These are phyloP conservation scores for Tyria jacobaeae DNA, from an alignment of 2,888 invertebrate species.

Conservation along the genomic window DNA sequence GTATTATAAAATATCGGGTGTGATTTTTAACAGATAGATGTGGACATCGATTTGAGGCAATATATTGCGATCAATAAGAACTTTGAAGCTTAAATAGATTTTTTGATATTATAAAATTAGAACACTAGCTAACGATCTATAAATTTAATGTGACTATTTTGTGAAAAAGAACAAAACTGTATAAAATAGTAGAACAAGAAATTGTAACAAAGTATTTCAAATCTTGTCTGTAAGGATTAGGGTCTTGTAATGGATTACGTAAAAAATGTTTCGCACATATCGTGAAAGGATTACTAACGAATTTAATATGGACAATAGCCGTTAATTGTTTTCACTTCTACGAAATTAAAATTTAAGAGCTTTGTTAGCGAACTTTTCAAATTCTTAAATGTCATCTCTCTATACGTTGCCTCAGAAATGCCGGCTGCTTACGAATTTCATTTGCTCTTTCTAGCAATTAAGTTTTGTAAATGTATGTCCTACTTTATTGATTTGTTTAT, in stretches of 20 bases:
- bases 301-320: slow-evolving; percentile 40
- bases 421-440: slow-evolving; percentile 9
- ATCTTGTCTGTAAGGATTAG: not conserved
- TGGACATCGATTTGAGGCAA: slow-evolving; percentile 5
- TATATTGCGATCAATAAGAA: slow-evolving; percentile 1
- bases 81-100: too few species aligned
- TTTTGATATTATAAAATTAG: too few species aligned
- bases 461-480: slow-evolving; percentile 10
- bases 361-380: slow-evolving; percentile 2
- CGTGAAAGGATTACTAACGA: slow-evolving; percentile 39
- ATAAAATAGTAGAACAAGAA: not conserved
- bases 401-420: slow-evolving; percentile 8
- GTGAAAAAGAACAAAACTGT: not conserved
- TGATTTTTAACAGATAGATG: not conserved
- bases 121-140: too few species aligned
- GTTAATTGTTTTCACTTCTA: slow-evolving; percentile 44
- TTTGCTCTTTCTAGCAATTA: slow-evolving; percentile 13
- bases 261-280: slow-evolving; percentile 8
- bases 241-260: not conserved
- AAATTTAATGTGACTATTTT: too few species aligned
- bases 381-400: slow-evolving; percentile 20
- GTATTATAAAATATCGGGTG: slow-evolving; percentile 2
- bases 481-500: slow-evolving; percentile 10
- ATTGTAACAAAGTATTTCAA: not conserved
- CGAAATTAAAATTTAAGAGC: slow-evolving; percentile 22